Evolutionary conservation across 2,888 invertebrate species (phyloP).

Genomic region (Formica aserva): DNA sequence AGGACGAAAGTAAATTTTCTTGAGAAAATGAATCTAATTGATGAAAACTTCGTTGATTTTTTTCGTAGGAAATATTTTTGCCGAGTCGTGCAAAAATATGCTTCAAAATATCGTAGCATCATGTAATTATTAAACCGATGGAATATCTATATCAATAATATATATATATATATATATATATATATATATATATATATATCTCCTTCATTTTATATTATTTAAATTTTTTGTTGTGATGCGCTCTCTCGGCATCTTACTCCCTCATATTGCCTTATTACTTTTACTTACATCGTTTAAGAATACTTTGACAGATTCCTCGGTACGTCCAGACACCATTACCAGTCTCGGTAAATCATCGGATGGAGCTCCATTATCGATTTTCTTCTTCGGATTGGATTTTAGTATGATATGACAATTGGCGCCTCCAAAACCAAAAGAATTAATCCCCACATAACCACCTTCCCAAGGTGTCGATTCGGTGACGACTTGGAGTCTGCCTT

Average conservation of each 20-base stretch:
- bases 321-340: constrained; percentile 92
- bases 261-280: neutral
- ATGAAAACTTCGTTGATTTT: neutral
- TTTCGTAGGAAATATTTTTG: neutral
- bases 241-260: neutral
- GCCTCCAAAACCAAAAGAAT: constrained; percentile 98
- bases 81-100: neutral
- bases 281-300: constrained; percentile 88
- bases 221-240: neutral
- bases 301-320: constrained; percentile 90
- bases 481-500: constrained; percentile 91
- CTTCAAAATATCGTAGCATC: neutral
- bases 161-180: no score
- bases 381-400: constrained; percentile 88
- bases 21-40: neutral
- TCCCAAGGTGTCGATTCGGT: constrained; percentile 90
- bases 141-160: neutral
- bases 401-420: constrained; percentile 92
- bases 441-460: constrained; percentile 92
- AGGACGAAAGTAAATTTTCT: constrained; percentile 5
- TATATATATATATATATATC: neutral
- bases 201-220: constrained; percentile 3
- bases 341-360: constrained; percentile 91
- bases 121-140: neutral
- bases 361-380: constrained; percentile 89